A percentile compares a stretch with the other conserved stretches of the same genome.
Conservation (phyloP, 2,113 vertebrate species). For the Oceanodroma tethys region DNA sequence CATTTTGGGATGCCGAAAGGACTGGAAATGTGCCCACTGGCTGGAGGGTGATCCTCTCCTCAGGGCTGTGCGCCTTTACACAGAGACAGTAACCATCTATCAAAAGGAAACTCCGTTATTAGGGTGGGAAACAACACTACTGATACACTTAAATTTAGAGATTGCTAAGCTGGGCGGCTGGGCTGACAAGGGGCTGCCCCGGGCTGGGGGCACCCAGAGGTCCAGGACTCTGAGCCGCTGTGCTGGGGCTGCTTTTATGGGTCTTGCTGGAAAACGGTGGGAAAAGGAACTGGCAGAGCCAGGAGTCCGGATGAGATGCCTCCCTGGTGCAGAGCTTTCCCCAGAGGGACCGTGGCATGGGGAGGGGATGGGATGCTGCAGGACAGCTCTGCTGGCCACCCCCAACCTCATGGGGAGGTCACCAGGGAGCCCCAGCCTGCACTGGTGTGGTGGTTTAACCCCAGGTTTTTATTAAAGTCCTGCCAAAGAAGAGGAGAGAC, state of each 20-base stretch:
- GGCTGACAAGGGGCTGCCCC: not conserved
- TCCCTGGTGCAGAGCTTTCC: not conserved
- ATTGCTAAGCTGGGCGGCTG: rapidly evolving
- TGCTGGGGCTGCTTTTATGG: not conserved
- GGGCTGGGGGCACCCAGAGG: not conserved
- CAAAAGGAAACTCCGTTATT: not conserved
- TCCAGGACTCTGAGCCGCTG: not conserved
- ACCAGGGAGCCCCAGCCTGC: not conserved
- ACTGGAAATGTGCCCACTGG: not conserved
- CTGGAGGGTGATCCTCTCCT: not conserved
- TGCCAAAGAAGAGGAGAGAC: not conserved
- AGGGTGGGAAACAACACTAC: not conserved
- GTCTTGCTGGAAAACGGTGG: not conserved
- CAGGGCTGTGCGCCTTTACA: not conserved
- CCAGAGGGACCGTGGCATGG: not conserved
- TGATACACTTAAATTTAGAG: not conserved
- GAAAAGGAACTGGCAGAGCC: not conserved
- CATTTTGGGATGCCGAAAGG: not conserved
- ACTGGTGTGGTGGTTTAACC: no score
- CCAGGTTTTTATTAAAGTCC: not conserved
- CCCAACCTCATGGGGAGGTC: no score
- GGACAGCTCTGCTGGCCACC: not conserved
- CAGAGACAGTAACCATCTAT: not conserved
- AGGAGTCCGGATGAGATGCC: no score
- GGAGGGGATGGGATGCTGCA: not conserved